Evolutionary conservation across 2,888 invertebrate genomes (phyloP), one percentile per base, ranked within the genome.

Genomic region (Balanococcus diminutus): DNA sequence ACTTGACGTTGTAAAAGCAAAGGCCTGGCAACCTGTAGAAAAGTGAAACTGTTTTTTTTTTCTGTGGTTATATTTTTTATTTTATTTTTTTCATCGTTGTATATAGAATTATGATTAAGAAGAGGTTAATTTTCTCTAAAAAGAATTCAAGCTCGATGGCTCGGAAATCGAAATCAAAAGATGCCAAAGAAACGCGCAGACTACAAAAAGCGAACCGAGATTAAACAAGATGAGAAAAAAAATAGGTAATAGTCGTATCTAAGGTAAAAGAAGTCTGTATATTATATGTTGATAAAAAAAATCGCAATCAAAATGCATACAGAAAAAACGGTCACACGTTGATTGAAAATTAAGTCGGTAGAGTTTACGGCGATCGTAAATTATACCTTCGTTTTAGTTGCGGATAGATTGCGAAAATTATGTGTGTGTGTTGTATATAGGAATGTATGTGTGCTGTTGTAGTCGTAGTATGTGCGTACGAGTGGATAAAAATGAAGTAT

Each of bases 1-100:
- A 79, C 19, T 46, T 85, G 32, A 28, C 85, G 25, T 39, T 85
- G 46, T 85, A 85, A 85, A 79, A 75, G n/a, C n/a, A n/a, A 36
- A 28, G 3, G 28, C 56, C 9, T 25, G 32, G 11, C 28, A 32
- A 79, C 16, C 19, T 31, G 75, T 46, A n/a, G n/a, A 61, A 83
- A 61, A 82, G 46, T 22, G 42, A 46, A 82, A 14, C n/a, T 83
- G 36, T 83, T 83, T 61, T 83, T 31, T 32, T 82, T 56, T 83
- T 83, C 32, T 83, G 19, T 22, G 46, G 22, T 83, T 83, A 83
- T 61, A 36, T 61, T 79, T 79, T 79, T 82, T 39, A 25, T 56
- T 31, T 19, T 82, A 28, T 46, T 83, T 83, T 51, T 46, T 42
- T 81, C 36, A 31, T 81, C 81, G 39, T 36, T 82, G 81, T 82